Evolutionary conservation across 2,888 invertebrate species (phyloP), one percentile per base, ranked within the genome.

Genomic region (Liodrosophila aerea): DNA sequence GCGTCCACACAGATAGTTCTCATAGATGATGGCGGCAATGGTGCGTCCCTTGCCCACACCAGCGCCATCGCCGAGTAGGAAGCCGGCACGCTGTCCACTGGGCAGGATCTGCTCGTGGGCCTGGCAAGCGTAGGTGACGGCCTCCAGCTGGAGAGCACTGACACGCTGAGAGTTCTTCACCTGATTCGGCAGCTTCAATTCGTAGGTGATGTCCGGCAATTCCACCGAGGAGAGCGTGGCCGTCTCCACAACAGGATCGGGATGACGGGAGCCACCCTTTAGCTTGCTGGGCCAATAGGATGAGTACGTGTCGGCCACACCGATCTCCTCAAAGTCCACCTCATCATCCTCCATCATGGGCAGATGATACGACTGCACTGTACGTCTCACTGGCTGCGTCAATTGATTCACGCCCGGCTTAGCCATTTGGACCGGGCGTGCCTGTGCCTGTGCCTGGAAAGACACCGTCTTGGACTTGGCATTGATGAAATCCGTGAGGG

Each of bases 1-100:
- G 39, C 98, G 92, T 0, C 98, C 97, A 84, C 94, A 94, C 74
- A 97, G 88, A 88, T 96, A 98, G 90, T 99, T 99, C 91, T 99
- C 99, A 90, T 93, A 98, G 80, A 99, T 99, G 40, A 99, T 94
- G 34, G 98, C 99, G 1, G 98, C 99, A 64, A 99, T 97, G 0
- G 99, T 99, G 53, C 99, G 93, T n/a, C 98, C 98, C 89, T 98
- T 98, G 53, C 98, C 98, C 40, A 98, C 98, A 63, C 98, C 98
- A 53, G 99, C 99, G 56, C 99, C 99, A 90, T 99, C 99, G 68
- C 99, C 97, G 54, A 99, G 96, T 1, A 99, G 93, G 91, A 98
- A 99, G 7, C 99, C 99, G 5, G 98, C 98, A 33, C 99, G 91
- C 0, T 95, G 94, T 13, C 95, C 95, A 88, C 96, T 96, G 0